phyloP scores from a whole-genome alignment of 2,113 vertebrate genomes.

The Dicrurus megarhynchus region DNA sequence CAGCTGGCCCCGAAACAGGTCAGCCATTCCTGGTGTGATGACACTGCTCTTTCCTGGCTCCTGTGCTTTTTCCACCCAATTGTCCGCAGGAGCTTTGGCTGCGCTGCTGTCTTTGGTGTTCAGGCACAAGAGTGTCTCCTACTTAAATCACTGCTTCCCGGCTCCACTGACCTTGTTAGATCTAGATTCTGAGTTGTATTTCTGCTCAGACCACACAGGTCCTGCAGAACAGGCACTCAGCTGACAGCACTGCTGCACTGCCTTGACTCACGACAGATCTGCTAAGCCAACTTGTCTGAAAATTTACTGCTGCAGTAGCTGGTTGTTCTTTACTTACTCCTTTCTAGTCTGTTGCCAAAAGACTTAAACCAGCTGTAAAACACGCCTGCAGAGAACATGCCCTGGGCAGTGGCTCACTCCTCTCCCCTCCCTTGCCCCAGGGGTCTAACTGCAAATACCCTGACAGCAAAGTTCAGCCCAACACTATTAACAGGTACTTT shows the following conservation, averaged over 20 bases:
- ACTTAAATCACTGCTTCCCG: not conserved
- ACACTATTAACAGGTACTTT: not conserved
- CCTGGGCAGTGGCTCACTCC: not conserved
- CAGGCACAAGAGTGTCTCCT: not conserved
- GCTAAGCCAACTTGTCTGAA: not conserved
- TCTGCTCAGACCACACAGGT: not conserved
- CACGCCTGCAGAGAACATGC: not conserved
- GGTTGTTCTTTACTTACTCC: not conserved
- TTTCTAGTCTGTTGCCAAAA: not conserved
- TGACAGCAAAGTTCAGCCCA: not conserved
- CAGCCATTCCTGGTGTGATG: accelerated
- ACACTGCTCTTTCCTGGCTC: not conserved
- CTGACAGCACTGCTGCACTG: not conserved
- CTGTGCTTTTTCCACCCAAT: not conserved
- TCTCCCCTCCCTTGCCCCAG: not conserved
- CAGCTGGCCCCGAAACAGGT: not conserved
- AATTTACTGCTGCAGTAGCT: not conserved
- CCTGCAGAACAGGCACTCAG: not conserved
- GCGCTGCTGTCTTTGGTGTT: not conserved
- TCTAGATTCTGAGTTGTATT: not conserved
- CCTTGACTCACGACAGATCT: not conserved
- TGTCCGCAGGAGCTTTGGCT: not conserved
- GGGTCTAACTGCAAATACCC: not conserved
- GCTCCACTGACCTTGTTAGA: not conserved
- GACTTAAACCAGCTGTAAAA: not conserved